Conservation (phyloP, 2,888 invertebrate genomes). For the Polia nebulosa region DNA sequence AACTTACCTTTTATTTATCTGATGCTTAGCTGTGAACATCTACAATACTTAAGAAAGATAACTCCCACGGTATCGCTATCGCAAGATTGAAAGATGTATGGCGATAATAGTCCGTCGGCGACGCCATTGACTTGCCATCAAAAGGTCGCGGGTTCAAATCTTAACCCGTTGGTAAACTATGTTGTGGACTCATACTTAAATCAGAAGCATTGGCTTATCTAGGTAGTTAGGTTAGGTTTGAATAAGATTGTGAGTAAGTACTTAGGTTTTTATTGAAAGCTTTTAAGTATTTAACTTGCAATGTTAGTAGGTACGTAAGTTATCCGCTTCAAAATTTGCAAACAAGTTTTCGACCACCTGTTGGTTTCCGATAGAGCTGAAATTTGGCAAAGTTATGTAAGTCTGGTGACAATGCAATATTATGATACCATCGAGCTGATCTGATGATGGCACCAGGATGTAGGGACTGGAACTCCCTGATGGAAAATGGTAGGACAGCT, state of each 20-base stretch:
- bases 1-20: conserved; percentile 25
- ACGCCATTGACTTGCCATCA: conserved; percentile 58
- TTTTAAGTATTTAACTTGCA: too few relatives aligned
- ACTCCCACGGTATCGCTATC: conserved; percentile 45
- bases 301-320: too few relatives aligned
- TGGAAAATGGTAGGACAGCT: too few relatives aligned
- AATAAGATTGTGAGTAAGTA: too few relatives aligned
- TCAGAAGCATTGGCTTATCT: conserved; percentile 16
- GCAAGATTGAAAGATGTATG: conserved; percentile 56
- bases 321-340: too few relatives aligned
- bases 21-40: conserved; percentile 21
- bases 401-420: too few relatives aligned
- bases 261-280: not conserved
- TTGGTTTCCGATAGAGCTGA: too few relatives aligned
- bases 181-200: conserved; percentile 20
- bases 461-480: too few relatives aligned
- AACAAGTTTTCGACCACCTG: too few relatives aligned
- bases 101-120: conserved; percentile 56
- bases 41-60: not conserved
- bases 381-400: too few relatives aligned
- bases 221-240: not conserved
- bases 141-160: conserved; percentile 54
- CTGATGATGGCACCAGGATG: too few relatives aligned
- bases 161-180: conserved; percentile 45
- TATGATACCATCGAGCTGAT: too few relatives aligned